A percentile compares a stretch with the other conserved stretches of the same genome.
These are phyloP conservation scores for Vanessa atalanta DNA, from an alignment of 1,140 invertebrate species.

Conservation along the genomic window DNA sequence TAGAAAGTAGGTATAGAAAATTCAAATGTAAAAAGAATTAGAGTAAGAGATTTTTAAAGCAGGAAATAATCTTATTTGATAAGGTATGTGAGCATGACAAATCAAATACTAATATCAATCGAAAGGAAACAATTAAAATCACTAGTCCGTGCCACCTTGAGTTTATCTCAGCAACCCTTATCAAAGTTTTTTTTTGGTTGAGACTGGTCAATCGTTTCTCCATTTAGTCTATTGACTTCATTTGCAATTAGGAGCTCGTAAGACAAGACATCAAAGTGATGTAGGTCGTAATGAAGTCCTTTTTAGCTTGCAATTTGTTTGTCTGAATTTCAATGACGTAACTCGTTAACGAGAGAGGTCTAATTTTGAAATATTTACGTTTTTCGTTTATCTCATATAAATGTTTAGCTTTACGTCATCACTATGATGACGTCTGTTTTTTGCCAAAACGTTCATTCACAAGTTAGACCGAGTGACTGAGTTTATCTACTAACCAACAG, in stretches of 20 bases:
- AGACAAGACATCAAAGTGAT: constrained; percentile 35
- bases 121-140: constrained; percentile 4
- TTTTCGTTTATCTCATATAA: background rate
- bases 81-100: too few species aligned
- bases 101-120: background rate
- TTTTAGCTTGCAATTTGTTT: constrained; percentile 25
- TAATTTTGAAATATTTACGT: background rate
- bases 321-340: constrained; percentile 6
- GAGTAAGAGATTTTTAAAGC: too few species aligned
- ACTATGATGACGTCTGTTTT: too few species aligned
- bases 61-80: too few species aligned
- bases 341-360: constrained; percentile 1
- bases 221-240: constrained; percentile 26
- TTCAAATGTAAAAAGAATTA: too few species aligned
- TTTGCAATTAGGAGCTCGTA: constrained; percentile 35
- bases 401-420: too few species aligned
- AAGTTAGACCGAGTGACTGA: too few species aligned
- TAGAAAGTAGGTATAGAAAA: too few species aligned
- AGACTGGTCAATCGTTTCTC: constrained; percentile 16
- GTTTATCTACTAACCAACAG: too few species aligned
- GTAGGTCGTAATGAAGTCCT: constrained; percentile 31
- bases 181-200: constrained; percentile 34
- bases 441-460: too few species aligned
- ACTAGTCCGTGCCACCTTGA: background rate
- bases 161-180: constrained; percentile 18